phyloP scores from a whole-genome alignment of 2,888 invertebrate species.

The Orthosia cruda region DNA sequence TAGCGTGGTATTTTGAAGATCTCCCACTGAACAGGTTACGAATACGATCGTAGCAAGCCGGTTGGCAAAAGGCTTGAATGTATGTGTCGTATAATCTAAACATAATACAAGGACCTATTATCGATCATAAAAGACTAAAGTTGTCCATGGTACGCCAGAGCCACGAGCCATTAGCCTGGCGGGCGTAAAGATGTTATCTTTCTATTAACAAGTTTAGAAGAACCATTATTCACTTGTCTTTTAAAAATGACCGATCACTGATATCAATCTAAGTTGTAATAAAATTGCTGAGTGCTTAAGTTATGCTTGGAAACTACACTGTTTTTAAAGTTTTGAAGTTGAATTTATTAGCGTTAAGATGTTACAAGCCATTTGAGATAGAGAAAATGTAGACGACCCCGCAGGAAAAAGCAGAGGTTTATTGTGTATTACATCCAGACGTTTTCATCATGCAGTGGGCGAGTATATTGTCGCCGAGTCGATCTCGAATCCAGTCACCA shows the following conservation, averaged over 20 bases:
- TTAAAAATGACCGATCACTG: constrained; percentile 27
- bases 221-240: constrained; percentile 42
- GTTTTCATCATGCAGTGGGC: not conserved
- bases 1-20: no score
- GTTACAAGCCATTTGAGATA: not conserved
- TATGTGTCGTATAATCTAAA: no score
- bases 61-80: no score
- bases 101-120: not conserved
- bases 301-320: constrained; percentile 4
- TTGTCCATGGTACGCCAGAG: not conserved
- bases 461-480: no score
- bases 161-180: constrained; percentile 19
- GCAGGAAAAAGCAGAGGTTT: not conserved
- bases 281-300: constrained; percentile 20
- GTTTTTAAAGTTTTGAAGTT: not conserved
- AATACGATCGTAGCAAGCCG: no score
- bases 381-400: not conserved
- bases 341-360: not conserved
- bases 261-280: constrained; percentile 30
- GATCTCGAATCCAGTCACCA: no score
- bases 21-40: no score
- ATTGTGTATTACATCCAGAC: not conserved
- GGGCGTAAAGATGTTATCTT: constrained; percentile 20
- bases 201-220: constrained; percentile 50
- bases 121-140: not conserved